Conservation (phyloP, 2,113 vertebrate genomes). For the Zosterops japonicus region DNA sequence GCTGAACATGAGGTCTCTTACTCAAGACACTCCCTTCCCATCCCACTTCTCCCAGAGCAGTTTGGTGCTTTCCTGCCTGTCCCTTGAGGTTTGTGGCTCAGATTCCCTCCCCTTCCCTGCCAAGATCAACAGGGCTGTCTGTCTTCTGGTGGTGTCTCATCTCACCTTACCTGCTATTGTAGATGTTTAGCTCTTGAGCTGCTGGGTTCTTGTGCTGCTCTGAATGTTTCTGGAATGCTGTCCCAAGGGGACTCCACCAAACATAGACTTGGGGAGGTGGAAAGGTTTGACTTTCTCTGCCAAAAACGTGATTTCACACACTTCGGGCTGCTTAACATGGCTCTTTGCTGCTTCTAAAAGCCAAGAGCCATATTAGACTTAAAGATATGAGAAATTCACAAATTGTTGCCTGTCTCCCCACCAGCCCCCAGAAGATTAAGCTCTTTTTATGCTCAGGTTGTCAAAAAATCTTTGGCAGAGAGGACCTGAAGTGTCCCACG, state of each 20-base stretch:
- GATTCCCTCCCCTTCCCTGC: not conserved
- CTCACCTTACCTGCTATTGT: not conserved
- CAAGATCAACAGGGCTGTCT: not conserved
- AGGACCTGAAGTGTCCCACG: not conserved
- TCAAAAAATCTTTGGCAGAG: not conserved
- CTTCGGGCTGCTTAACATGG: not conserved
- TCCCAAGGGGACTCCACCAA: not conserved
- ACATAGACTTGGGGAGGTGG: not conserved
- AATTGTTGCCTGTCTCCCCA: not conserved
- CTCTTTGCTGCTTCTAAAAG: not conserved
- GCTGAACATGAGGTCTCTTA: not conserved
- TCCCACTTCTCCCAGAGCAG: not conserved
- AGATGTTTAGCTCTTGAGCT: not conserved
- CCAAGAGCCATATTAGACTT: not conserved
- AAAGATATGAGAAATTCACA: fast-evolving
- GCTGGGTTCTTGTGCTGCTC: not conserved
- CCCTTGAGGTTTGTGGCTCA: not conserved
- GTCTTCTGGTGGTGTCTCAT: not conserved
- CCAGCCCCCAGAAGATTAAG: not conserved
- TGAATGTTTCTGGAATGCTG: not conserved
- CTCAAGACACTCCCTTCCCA: not conserved
- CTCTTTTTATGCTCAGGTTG: not conserved
- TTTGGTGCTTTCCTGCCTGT: not conserved
- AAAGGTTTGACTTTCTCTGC: not conserved
- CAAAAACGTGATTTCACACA: fast-evolving